Conservation (phyloP, 2,888 invertebrate genomes). For the Drosophila kuntzei region DNA sequence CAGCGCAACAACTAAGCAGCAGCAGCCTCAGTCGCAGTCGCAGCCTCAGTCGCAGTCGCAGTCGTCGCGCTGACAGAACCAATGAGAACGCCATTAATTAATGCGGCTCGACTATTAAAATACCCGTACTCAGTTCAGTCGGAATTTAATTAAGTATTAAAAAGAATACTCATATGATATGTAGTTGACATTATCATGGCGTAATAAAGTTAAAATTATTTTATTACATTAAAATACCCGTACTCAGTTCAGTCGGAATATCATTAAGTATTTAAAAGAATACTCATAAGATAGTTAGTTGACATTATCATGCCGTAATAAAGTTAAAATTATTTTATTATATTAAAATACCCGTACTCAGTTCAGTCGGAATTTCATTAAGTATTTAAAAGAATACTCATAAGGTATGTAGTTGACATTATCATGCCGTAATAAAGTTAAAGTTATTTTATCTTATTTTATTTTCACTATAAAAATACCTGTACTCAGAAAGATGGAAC, state of each 20-base stretch:
- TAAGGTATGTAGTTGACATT: not conserved
- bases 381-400: not conserved
- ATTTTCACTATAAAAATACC: not conserved
- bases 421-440: not conserved
- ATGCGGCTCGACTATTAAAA: constrained; percentile 17
- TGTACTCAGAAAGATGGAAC: no score
- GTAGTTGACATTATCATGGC: not conserved
- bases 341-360: constrained; percentile 29
- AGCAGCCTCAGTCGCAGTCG: constrained; percentile 15
- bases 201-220: no score
- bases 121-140: constrained; percentile 23
- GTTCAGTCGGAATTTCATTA: not conserved
- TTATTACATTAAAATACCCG: constrained; percentile 33
- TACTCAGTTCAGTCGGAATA: not conserved
- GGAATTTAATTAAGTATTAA: not conserved
- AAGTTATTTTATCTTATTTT: not conserved
- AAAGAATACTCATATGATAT: not conserved
- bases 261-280: not conserved
- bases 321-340: no score
- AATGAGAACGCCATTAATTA: constrained; percentile 24
- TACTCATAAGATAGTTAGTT: not conserved
- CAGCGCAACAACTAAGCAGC: constrained; percentile 43
- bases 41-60: constrained; percentile 7
- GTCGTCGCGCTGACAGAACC: constrained; percentile 23
- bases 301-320: no score